Evolutionary conservation across 2,113 vertebrate species (phyloP).

Genomic region (Columba janthina): DNA sequence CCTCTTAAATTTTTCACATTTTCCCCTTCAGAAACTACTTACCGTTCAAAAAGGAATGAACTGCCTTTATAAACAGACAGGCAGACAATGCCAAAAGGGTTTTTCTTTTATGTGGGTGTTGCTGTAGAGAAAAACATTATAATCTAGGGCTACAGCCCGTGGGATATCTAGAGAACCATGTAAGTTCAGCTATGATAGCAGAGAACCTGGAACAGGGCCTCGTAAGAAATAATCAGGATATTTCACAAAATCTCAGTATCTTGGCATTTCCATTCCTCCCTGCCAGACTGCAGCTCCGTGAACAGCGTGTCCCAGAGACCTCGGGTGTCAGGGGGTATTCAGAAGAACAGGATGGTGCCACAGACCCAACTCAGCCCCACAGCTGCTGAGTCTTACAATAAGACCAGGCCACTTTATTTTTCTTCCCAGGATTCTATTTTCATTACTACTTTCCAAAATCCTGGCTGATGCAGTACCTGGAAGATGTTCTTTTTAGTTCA

Average conservation of each 20-base stretch:
- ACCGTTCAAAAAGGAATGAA: not conserved
- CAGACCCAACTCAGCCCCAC: not conserved
- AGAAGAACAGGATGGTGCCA: not conserved
- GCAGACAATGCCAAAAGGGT: not conserved
- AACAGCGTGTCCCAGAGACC: not conserved
- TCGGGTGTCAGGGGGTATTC: not conserved
- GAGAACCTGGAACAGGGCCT: not conserved
- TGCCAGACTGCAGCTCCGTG: not conserved
- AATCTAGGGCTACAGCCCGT: not conserved
- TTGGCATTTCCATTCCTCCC: not conserved
- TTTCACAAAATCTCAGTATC: not conserved
- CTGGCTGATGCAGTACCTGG: not conserved
- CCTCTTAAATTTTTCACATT: not conserved
- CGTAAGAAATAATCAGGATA: not conserved
- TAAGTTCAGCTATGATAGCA: not conserved
- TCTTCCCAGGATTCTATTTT: not conserved
- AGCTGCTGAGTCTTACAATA: not conserved
- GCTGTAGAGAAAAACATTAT: not conserved
- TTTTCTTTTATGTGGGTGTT: slow-evolving; percentile 16
- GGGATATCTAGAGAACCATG: not conserved
- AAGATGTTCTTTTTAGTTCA: not conserved
- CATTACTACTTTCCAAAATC: not conserved
- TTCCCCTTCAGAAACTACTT: not conserved
- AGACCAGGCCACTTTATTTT: not conserved
- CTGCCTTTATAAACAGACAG: not conserved